Base-by-base conservation (phyloP, 2,888 invertebrate species). In the Reticulitermes lucifugus region DNA sequence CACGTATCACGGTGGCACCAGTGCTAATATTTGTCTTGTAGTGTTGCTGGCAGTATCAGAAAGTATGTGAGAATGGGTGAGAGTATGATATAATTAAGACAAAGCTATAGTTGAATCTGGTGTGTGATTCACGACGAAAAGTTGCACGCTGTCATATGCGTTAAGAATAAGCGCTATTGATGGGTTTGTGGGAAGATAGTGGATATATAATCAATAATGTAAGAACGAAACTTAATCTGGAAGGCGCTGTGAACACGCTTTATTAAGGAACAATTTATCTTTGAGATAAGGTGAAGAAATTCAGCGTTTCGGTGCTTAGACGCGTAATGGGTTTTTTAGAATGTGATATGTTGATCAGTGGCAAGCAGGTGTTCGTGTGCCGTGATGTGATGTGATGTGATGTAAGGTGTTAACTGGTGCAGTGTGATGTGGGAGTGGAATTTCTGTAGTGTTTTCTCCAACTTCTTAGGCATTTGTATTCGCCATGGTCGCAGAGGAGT, bases 341-440 rank as follows among this genome's bases (percentile, higher is more conserved):
- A 65, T 65, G 65, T 25, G 25, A 60, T 46, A 46, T 12, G 46
- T 46, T 46, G 12, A 14, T 46, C 46, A 12, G 46, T 55, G 18
- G 51, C 55, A 18, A 2, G 65, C 25, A 25, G 25, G 25, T 25
- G n/a, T 7, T 10, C 2, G 35, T 35, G 2, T 35, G 35, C 9
- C 6, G n/a, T n/a, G 65, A 25, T 4, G n/a, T 25, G n/a, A n/a
- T 25, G 25, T n/a, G 65, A 14, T 7, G 21, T 73, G 29, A 73
- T 29, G 73, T 29, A 18, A 71, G 2, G 71, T 71, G 60, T 21
- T 60, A n/a, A 21, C 6, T 21, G n/a, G 22, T 60, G 71, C n/a
- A 35, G 71, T 22, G 22, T 73, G 35, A 73, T 73, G 73, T 73
- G 73, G 73, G 21, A 18, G 35, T 73, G 29, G 73, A 73, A 73